Evolutionary conservation across 2,797 vertebrate genomes (phyloP).

Genomic region (Argentina silus): DNA sequence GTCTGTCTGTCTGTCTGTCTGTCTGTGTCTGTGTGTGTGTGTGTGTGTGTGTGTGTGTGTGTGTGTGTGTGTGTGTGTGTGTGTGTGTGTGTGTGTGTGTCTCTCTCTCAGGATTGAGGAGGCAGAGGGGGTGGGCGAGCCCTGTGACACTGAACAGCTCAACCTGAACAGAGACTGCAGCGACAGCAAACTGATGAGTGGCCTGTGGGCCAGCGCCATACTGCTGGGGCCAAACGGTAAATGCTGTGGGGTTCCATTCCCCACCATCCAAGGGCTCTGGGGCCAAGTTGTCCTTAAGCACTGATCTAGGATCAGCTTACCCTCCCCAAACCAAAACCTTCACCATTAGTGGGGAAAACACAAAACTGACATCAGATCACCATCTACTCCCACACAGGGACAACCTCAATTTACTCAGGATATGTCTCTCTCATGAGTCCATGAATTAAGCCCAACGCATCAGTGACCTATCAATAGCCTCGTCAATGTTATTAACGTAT

Average conservation of each 20-base stretch:
- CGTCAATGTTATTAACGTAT: neutral
- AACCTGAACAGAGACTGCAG: conserved; percentile 84
- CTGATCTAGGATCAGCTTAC: too few relatives aligned
- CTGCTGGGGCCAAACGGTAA: conserved; percentile 84
- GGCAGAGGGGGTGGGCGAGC: conserved; percentile 89
- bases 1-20: neutral
- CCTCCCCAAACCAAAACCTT: too few relatives aligned
- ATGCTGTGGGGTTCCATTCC: conserved; percentile 40
- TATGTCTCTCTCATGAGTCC: too few relatives aligned
- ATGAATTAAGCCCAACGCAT: too few relatives aligned
- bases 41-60: conserved; percentile 20
- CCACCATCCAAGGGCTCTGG: neutral
- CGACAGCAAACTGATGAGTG: conserved; percentile 86
- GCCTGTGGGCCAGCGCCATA: conserved; percentile 86
- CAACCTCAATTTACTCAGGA: neutral
- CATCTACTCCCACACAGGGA: too few relatives aligned
- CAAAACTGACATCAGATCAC: too few relatives aligned
- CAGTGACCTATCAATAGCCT: too few relatives aligned
- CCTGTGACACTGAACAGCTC: conserved; percentile 89
- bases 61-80: neutral
- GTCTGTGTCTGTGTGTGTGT: conserved; percentile 13
- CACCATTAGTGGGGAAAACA: too few relatives aligned
- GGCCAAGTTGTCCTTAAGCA: too few relatives aligned
- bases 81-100: conserved; percentile 19
- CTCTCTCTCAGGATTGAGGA: conserved; percentile 82